A percentile compares a stretch with the other conserved stretches of the same genome.
Evolutionary conservation across 1,140 invertebrate species (phyloP).

Genomic region (Eueides isabella): DNA sequence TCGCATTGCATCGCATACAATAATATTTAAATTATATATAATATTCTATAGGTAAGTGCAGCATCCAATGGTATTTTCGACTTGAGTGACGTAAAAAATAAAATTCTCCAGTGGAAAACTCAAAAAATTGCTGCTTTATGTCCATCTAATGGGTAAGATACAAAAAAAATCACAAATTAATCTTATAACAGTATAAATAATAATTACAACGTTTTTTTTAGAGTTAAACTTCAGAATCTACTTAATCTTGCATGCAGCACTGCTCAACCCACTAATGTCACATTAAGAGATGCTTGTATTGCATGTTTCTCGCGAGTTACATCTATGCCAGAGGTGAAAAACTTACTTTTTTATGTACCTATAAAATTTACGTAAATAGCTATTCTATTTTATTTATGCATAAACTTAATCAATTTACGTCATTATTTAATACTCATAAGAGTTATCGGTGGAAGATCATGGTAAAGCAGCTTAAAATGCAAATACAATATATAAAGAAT

Average conservation of each 20-base stretch:
- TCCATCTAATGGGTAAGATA: slow-evolving; percentile 72
- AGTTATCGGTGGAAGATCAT: no score
- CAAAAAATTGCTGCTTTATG: slow-evolving; percentile 72
- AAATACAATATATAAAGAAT: no score
- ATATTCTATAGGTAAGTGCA: slow-evolving; percentile 52
- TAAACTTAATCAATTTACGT: no score
- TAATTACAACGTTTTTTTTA: slow-evolving; percentile 41
- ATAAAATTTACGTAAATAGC: no score
- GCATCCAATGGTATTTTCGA: slow-evolving; percentile 72
- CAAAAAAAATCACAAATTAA: neutral
- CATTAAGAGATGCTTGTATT: slow-evolving; percentile 79
- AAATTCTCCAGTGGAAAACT: slow-evolving; percentile 77
- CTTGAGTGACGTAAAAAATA: slow-evolving; percentile 74
- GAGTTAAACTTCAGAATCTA: slow-evolving; percentile 75
- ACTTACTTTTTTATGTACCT: slow-evolving; percentile 44
- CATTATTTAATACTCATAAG: no score
- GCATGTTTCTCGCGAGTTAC: slow-evolving; percentile 80
- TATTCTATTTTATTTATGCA: no score
- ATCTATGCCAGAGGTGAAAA: slow-evolving; percentile 70
- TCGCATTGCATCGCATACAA: no score
- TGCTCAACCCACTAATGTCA: slow-evolving; percentile 80
- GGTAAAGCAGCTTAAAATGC: no score
- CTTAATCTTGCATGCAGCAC: slow-evolving; percentile 82
- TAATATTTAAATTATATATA: no score
- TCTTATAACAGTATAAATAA: neutral